Conservation (phyloP, 1,140 invertebrate genomes). For the Drosophila arawakana region DNA sequence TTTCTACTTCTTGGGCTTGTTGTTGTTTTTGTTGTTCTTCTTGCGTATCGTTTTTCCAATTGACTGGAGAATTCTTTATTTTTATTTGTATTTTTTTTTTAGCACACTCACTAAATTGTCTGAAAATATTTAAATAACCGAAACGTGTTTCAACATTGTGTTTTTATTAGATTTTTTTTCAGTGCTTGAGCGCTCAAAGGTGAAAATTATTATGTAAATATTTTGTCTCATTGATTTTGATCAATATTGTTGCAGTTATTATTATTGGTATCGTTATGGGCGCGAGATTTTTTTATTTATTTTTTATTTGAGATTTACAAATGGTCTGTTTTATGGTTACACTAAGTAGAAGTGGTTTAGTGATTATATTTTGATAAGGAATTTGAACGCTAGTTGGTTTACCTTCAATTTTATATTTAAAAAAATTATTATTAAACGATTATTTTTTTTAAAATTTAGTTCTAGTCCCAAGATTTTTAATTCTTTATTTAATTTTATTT, state of each 20-base stretch:
- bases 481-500: no score
- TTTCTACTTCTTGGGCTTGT: neutral
- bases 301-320: constrained; percentile 1
- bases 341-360: neutral
- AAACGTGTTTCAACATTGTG: constrained; percentile 72
- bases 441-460: no score
- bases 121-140: constrained; percentile 77
- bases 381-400: neutral
- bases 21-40: constrained; percentile 35
- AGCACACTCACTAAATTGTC: constrained; percentile 50
- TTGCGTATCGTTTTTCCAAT: constrained; percentile 53
- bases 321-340: no score
- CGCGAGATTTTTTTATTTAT: neutral
- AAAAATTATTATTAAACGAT: no score
- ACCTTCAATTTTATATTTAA: no score
- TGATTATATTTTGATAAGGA: no score
- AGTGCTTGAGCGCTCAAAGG: constrained; percentile 13
- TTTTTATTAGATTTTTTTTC: constrained; percentile 18
- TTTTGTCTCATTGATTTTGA: constrained; percentile 39
- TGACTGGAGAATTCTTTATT: constrained; percentile 55
- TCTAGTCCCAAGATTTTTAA: no score
- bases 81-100: constrained; percentile 48
- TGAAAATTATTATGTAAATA: constrained; percentile 64
- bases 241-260: constrained; percentile 34
- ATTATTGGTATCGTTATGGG: constrained; percentile 31